Conservation (phyloP, 1,140 invertebrate species). For the Drosophila bifasciata region DNA sequence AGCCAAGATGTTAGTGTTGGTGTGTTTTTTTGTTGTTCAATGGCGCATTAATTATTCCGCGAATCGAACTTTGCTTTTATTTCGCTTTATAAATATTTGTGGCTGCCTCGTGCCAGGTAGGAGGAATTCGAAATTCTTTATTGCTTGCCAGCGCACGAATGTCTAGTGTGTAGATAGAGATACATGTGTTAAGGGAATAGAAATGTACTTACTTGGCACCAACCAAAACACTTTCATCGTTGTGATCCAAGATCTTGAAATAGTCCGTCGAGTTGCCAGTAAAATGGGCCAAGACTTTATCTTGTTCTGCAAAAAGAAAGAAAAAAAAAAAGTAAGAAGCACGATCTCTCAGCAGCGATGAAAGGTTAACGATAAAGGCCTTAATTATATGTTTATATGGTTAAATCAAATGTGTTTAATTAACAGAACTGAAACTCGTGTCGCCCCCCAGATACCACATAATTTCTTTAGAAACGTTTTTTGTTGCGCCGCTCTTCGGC, state of each 20-base stretch:
- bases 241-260: constrained; percentile 85
- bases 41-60: constrained; percentile 65
- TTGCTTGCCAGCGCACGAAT: constrained; percentile 28
- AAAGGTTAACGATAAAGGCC: not conserved
- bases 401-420: constrained; percentile 7
- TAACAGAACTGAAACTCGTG: constrained; percentile 13
- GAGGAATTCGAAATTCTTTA: constrained; percentile 29
- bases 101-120: constrained; percentile 57
- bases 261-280: constrained; percentile 84
- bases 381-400: not conserved
- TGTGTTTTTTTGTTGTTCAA: constrained; percentile 13
- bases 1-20: constrained; percentile 20
- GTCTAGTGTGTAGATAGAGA: constrained; percentile 12
- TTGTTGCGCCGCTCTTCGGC: no score
- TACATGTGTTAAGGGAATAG: constrained; percentile 5
- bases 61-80: constrained; percentile 42
- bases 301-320: constrained; percentile 69
- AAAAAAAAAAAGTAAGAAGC: constrained; percentile 16
- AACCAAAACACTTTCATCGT: constrained; percentile 84
- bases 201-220: constrained; percentile 84
- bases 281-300: constrained; percentile 76
- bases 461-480: constrained; percentile 2
- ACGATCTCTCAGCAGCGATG: constrained; percentile 1
- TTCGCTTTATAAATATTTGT: constrained; percentile 54
- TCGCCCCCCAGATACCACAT: constrained; percentile 2